Base-by-base conservation (phyloP, 2,113 vertebrate species). In the Coracopsis vasa region DNA sequence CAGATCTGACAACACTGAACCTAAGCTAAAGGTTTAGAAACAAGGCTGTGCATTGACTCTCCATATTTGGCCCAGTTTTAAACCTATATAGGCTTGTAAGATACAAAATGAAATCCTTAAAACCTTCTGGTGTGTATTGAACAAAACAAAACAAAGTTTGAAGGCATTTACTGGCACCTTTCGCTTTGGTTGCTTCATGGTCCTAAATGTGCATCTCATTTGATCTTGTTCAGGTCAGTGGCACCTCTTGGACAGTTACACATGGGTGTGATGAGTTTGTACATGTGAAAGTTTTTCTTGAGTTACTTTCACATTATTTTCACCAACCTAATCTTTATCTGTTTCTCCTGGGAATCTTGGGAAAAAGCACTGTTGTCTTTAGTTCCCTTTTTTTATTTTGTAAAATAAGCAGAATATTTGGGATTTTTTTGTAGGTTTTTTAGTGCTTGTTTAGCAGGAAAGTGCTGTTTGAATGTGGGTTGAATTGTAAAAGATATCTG, bases 301-400 rank as follows among this genome's bases (percentile, higher is more conserved):
- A 56, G 20, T 70, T 91, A 45, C 25, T 88, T 91, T 85, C 41
- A 41, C 11, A 25, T 91, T 70, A 37, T 82, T 86, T 58, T 90
- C 42, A 70, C 50, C 58, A 65, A 29, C 16, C 85, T 0, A 0
- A 2, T 56, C 29, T 56, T 81, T 39, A 77, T 0, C 23, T 85
- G 9, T 64, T 86, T 67, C 42, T 78, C 60, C 23, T 61, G 50
- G 65, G 45, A 71, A 91, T 75, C 23, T 47, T 33, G 31, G 29
- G 23, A 84, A 50, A n/a, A 54, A 9, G 7, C n/a, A 16, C 29
- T 37, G 12, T 65, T 90, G 35, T 18, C 58, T 75, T 79, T 64
- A 67, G 47, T 85, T 91, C 6, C 13, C 3, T 4, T n/a, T 60
- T 94, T 58, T 15, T 7, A 24, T 35, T 23, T 71, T 79, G 41